Evolutionary conservation across 2,888 invertebrate genomes (phyloP), one percentile per base, ranked within the genome.

Genomic region (Loripinus fragilis): DNA sequence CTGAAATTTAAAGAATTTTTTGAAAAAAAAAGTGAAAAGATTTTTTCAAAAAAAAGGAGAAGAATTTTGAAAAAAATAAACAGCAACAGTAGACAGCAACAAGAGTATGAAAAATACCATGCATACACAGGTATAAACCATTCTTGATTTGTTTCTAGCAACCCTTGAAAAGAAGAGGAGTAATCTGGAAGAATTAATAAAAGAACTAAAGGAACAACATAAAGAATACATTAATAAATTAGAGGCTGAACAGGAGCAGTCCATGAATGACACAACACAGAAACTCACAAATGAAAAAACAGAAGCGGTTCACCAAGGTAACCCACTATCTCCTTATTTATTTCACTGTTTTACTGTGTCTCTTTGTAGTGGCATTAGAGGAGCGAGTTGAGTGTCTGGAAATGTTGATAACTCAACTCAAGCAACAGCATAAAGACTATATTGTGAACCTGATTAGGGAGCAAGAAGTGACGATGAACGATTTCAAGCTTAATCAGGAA

Each of bases 161-260:
- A 69, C n/a, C 41, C 75, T 77, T 23, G 79, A 79, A 45, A 70
- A 41, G 23, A 73, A 79, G 42, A 79, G 77, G 64, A 70, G 28
- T 2, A 71, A 66, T 52, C 75, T 80, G 10, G 81, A 84, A 41
- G 79, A 77, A 28, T 70, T 81, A 10, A 69, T 84, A 17, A 67
- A 45, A 17, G 74, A 87, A 25, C 78, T 91, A 41, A 85, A 85
- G 42, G 78, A 86, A 25, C 80, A 89, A 41, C 89, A 90, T 71
- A 79, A 85, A 33, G 84, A 79, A 38, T 81, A 84, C 52, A 71
- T 85, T 33, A 73, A 75, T 38, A 78, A 74, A 69, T 70, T 83
- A 52, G 81, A 83, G 68, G 30, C 70, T 23, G 81, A 83, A 66
- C 81, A 74, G 55, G 85, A 81, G 38, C 76, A 75, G 25, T 71